Conservation (phyloP, 2,888 invertebrate species). For the Cephalotes varians region DNA sequence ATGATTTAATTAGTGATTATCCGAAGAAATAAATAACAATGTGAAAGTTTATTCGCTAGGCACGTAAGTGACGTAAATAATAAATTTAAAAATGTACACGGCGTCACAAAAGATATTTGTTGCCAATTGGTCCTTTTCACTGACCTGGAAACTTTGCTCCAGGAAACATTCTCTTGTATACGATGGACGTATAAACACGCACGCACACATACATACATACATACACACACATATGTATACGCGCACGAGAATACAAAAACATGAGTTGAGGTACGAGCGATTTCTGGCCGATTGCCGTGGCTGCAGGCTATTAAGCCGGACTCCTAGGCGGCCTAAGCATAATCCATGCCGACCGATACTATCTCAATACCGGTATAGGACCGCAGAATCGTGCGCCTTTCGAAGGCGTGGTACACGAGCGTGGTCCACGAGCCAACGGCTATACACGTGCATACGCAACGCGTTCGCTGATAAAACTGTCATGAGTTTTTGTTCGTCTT, state of each 20-base stretch:
- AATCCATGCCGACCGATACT: constrained; percentile 62
- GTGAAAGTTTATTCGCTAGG: background rate
- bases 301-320: constrained; percentile 62
- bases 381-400: constrained; percentile 59
- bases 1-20: constrained; percentile 7
- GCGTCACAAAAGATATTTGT: background rate
- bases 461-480: constrained; percentile 39
- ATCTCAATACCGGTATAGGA: constrained; percentile 63
- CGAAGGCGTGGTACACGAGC: constrained; percentile 70
- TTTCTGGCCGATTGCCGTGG: constrained; percentile 62
- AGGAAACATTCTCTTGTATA: constrained; percentile 30
- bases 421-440: constrained; percentile 45
- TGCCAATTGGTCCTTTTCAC: constrained; percentile 40
- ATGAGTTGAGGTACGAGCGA: constrained; percentile 58
- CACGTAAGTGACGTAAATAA: background rate
- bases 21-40: background rate
- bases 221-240: background rate
- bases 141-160: constrained; percentile 59
- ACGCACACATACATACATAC: background rate
- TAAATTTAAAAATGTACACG: background rate
- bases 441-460: constrained; percentile 63
- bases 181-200: background rate
- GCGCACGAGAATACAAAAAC: constrained; percentile 7
- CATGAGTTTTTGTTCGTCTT: background rate
- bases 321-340: constrained; percentile 58